These are phyloP conservation scores for Notospermus geniculatus DNA, from an alignment of 1,140 invertebrate genomes.

Conservation along the genomic window DNA sequence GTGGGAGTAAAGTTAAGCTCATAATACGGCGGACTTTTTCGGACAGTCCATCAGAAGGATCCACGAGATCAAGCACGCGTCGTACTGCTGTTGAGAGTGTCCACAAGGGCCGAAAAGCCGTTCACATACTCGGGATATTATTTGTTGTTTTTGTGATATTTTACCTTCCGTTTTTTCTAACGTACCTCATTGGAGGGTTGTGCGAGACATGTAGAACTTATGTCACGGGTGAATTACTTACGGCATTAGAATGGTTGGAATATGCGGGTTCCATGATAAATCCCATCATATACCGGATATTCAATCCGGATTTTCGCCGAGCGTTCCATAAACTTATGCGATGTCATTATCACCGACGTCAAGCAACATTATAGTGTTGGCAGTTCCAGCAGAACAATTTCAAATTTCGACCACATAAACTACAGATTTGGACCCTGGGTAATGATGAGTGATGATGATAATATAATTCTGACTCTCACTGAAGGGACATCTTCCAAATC, in stretches of 20 bases:
- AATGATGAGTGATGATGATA: too few species aligned
- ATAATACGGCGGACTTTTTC: background rate
- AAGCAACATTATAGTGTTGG: too few species aligned
- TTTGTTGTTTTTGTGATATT: slow-evolving; percentile 33
- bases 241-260: slow-evolving; percentile 29
- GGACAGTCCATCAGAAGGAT: background rate
- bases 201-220: slow-evolving; percentile 22
- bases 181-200: slow-evolving; percentile 24
- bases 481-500: too few species aligned
- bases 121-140: slow-evolving; percentile 32
- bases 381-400: too few species aligned
- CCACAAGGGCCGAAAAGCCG: slow-evolving; percentile 16
- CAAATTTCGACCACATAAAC: too few species aligned
- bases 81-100: background rate
- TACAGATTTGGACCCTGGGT: too few species aligned
- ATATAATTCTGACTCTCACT: too few species aligned
- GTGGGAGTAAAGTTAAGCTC: slow-evolving; percentile 5
- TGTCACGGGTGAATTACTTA: slow-evolving; percentile 19
- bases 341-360: slow-evolving; percentile 14
- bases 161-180: slow-evolving; percentile 35
- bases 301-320: slow-evolving; percentile 30
- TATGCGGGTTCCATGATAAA: slow-evolving; percentile 34
- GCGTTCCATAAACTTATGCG: slow-evolving; percentile 29
- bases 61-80: background rate
- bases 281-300: slow-evolving; percentile 36